A percentile compares a stretch with the other conserved stretches of the same genome.
phyloP scores from a whole-genome alignment of 2,113 vertebrate species.

The Brachyhypopomus gauderio region DNA sequence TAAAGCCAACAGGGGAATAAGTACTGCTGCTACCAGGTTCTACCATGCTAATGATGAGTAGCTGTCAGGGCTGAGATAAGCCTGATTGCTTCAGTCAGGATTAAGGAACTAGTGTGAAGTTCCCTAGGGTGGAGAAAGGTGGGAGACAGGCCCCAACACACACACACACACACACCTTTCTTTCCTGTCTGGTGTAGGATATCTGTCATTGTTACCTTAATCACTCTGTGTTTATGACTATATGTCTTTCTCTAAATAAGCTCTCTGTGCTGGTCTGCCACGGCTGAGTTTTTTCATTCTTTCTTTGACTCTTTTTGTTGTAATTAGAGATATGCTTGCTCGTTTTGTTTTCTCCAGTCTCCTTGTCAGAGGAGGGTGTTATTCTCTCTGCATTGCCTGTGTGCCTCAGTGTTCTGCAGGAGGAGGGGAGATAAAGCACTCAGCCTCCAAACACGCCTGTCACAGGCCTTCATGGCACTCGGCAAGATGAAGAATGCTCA shows the following conservation, averaged over 20 bases:
- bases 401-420: constrained; percentile 59
- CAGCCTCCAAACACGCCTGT: constrained; percentile 65
- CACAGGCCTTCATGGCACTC: constrained; percentile 64
- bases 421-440: constrained; percentile 69
- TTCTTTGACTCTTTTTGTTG: constrained; percentile 71
- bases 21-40: too few species aligned
- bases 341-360: constrained; percentile 42
- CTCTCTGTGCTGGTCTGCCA: constrained; percentile 61
- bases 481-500: constrained; percentile 66
- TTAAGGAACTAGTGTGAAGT: too few species aligned
- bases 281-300: constrained; percentile 62
- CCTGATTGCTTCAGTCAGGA: too few species aligned
- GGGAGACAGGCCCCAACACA: too few species aligned
- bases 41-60: too few species aligned
- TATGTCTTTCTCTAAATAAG: constrained; percentile 30
- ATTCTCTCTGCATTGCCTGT: constrained; percentile 54
- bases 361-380: constrained; percentile 60
- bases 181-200: not conserved
- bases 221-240: not conserved
- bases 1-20: too few species aligned
- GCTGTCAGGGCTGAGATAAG: too few species aligned
- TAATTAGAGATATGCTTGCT: constrained; percentile 63
- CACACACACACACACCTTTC: not conserved
- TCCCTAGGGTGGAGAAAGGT: too few species aligned
- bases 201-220: constrained; percentile 6